phyloP scores from a whole-genome alignment of 2,113 vertebrate genomes.

The Geococcyx californianus region DNA sequence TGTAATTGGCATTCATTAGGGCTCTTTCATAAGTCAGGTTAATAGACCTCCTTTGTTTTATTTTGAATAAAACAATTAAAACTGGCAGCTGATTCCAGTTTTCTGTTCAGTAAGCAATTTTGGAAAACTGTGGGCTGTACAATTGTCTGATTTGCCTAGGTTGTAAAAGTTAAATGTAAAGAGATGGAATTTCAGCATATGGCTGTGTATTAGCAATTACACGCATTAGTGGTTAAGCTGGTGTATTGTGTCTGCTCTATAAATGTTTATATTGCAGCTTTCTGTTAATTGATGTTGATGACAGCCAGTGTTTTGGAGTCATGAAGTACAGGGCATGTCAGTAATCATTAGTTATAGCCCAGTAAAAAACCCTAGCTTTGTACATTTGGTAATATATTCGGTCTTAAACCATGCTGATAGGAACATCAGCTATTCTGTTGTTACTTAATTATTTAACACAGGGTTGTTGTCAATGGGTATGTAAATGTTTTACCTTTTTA shows the following conservation, averaged over 20 bases:
- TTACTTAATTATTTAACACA: background rate
- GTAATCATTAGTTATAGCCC: background rate
- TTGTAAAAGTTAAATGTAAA: background rate
- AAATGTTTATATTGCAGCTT: slow-evolving; percentile 1
- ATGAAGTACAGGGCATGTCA: background rate
- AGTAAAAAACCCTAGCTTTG: background rate
- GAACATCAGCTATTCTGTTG: background rate
- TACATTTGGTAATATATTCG: background rate
- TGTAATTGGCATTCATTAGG: background rate
- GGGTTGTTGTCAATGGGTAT: background rate
- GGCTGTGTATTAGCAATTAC: background rate
- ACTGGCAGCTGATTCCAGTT: background rate
- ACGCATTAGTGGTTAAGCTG: background rate
- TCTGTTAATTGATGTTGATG: background rate
- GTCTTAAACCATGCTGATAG: background rate
- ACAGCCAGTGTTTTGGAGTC: background rate
- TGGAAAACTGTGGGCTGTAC: background rate
- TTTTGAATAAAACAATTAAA: background rate
- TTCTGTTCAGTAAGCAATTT: slow-evolving; percentile 8
- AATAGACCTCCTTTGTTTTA: background rate
- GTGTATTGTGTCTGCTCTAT: background rate
- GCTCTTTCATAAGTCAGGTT: background rate
- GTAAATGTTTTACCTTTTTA: background rate
- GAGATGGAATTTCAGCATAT: slow-evolving; percentile 10
- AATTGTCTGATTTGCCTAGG: background rate